Percentiles rank a stretch among this genome's conserved stretches.
Evolutionary conservation across 2,113 vertebrate species (phyloP).

Genomic region (Leucopsar rothschildi): DNA sequence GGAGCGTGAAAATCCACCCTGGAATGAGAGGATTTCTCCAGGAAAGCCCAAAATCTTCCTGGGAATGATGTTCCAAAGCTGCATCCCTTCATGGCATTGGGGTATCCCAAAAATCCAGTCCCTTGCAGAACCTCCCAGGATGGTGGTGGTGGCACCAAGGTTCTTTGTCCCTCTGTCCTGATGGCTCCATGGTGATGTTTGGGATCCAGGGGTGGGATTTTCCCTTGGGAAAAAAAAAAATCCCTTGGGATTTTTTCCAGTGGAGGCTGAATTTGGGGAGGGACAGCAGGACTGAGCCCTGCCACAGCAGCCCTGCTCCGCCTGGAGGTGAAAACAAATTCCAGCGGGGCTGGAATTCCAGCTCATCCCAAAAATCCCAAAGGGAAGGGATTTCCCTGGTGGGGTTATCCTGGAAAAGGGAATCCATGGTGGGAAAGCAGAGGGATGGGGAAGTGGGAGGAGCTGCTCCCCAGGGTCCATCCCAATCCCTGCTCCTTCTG

Average conservation of each 20-base stretch:
- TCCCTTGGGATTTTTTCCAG: background rate
- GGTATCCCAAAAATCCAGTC: background rate
- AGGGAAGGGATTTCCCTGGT: no score
- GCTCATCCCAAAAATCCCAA: background rate
- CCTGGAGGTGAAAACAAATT: slow-evolving; percentile 26
- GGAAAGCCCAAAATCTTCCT: background rate
- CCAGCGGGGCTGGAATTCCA: background rate
- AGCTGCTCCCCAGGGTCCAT: background rate
- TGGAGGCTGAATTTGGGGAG: background rate
- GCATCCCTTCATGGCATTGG: background rate
- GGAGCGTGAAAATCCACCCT: background rate
- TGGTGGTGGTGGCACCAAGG: background rate
- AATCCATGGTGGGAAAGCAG: background rate
- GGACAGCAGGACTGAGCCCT: background rate
- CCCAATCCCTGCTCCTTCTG: background rate
- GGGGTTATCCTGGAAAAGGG: accelerated
- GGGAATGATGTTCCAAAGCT: background rate
- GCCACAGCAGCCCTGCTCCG: background rate
- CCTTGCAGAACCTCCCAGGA: background rate
- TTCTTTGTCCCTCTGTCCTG: accelerated
- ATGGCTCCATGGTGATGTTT: background rate
- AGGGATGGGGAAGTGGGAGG: accelerated
- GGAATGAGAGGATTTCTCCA: background rate
- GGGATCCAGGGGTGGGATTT: background rate
- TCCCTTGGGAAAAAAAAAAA: background rate